These are phyloP conservation scores for Platygyra sinensis DNA, from an alignment of 64 coral and sea anemone species.

Conservation along the genomic window DNA sequence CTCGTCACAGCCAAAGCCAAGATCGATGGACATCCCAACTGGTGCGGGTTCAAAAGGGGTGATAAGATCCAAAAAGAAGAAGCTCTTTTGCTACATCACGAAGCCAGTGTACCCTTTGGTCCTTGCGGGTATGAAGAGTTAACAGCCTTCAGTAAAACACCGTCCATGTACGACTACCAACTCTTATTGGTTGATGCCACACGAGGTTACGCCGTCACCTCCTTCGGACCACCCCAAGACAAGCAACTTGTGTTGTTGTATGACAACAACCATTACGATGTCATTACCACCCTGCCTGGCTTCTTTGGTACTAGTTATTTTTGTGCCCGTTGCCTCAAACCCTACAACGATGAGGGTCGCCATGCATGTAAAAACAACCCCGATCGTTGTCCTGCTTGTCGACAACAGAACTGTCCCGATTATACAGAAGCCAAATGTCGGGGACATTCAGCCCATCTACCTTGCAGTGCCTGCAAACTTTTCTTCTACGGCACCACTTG, in stretches of 20 bases:
- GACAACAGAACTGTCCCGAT: background rate
- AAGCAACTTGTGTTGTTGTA: background rate
- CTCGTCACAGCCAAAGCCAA: too few relatives aligned
- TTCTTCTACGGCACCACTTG: background rate
- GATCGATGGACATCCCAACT: too few relatives aligned
- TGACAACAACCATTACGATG: slow-evolving; percentile 3
- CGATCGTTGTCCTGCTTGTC: slow-evolving; percentile 4
- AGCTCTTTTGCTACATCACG: background rate
- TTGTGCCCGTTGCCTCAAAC: background rate
- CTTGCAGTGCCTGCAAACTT: background rate
- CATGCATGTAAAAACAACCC: slow-evolving; percentile 26
- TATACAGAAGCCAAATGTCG: background rate
- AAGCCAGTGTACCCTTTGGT: background rate
- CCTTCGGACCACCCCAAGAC: background rate
- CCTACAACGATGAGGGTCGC: background rate
- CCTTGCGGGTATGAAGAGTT: slow-evolving; percentile 34
- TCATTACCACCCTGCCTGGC: background rate
- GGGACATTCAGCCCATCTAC: too few relatives aligned
- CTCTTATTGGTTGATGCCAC: background rate
- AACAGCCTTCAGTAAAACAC: background rate
- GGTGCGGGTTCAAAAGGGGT: too few relatives aligned
- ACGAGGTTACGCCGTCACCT: background rate
- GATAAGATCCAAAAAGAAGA: too few relatives aligned
- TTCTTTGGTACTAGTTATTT: background rate
- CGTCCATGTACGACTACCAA: too few relatives aligned